Evolutionary conservation across 2,888 invertebrate genomes (phyloP).

Genomic region (Drosophila limbata): DNA sequence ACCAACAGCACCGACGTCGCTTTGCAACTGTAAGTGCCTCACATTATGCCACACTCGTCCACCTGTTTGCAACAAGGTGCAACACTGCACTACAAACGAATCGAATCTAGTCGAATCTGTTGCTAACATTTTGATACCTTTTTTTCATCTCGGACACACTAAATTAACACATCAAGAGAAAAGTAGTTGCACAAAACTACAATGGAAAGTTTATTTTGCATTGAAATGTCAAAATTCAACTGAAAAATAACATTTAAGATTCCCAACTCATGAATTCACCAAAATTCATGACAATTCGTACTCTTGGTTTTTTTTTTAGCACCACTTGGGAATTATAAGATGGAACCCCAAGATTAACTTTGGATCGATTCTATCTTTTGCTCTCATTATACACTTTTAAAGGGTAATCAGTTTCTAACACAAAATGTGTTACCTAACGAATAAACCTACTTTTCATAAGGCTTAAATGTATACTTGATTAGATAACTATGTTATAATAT

Average conservation of each 20-base stretch:
- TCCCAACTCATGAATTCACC: too few species aligned
- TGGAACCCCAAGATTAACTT: not conserved
- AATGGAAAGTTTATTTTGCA: too few species aligned
- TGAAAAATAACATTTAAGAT: too few species aligned
- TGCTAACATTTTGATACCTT: not conserved
- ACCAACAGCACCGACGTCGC: not conserved
- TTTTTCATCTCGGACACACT: not conserved
- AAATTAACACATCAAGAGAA: too few species aligned
- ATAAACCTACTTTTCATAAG: not conserved
- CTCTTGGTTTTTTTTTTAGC: too few species aligned
- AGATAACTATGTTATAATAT: not conserved
- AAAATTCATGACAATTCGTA: too few species aligned
- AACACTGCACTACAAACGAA: slow-evolving; percentile 30
- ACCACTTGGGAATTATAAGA: not conserved
- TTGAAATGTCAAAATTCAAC: too few species aligned
- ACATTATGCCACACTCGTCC: not conserved
- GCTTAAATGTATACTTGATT: not conserved
- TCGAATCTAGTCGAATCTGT: not conserved
- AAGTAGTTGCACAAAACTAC: too few species aligned
- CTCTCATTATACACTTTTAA: not conserved
- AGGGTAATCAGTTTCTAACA: not conserved
- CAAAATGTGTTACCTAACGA: not conserved
- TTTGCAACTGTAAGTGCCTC: slow-evolving; percentile 26
- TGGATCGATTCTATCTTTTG: not conserved
- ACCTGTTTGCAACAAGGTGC: slow-evolving; percentile 14